Evolutionary conservation across 64 coral and sea anemone species (phyloP).

Genomic region (Montipora capricornis): DNA sequence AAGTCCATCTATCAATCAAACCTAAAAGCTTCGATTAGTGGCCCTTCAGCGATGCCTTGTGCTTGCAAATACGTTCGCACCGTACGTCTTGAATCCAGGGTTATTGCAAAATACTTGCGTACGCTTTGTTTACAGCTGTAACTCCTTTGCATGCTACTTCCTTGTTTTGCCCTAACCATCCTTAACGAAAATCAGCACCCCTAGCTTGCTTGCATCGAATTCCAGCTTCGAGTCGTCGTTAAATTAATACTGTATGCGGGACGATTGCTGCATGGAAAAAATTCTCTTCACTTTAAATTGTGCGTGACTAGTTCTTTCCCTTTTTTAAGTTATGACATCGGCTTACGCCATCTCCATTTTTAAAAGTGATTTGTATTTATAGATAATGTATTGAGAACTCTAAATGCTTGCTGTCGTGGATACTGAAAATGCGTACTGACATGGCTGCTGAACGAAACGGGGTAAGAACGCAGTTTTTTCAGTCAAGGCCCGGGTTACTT

Average conservation of each 20-base stretch:
- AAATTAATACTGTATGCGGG: too few relatives aligned
- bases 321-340: not conserved
- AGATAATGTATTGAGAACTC: not conserved
- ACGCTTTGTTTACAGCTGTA: not conserved
- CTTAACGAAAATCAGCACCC: too few relatives aligned
- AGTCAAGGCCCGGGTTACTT: too few relatives aligned
- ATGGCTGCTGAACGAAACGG: not conserved
- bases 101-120: conserved; percentile 44
- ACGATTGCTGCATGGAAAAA: too few relatives aligned
- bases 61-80: not conserved
- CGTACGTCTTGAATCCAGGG: too few relatives aligned
- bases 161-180: too few relatives aligned
- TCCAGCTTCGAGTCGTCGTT: too few relatives aligned
- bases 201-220: too few relatives aligned
- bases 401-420: not conserved
- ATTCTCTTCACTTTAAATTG: not conserved
- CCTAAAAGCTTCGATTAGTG: conserved; percentile 27
- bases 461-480: too few relatives aligned
- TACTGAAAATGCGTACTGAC: not conserved
- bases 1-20: not conserved
- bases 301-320: not conserved
- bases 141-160: too few relatives aligned
- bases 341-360: not conserved
- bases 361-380: not conserved
- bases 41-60: not conserved